Base-by-base conservation (phyloP, 92 coral and sea anemone genomes). In the Bergia sp. region DNA sequence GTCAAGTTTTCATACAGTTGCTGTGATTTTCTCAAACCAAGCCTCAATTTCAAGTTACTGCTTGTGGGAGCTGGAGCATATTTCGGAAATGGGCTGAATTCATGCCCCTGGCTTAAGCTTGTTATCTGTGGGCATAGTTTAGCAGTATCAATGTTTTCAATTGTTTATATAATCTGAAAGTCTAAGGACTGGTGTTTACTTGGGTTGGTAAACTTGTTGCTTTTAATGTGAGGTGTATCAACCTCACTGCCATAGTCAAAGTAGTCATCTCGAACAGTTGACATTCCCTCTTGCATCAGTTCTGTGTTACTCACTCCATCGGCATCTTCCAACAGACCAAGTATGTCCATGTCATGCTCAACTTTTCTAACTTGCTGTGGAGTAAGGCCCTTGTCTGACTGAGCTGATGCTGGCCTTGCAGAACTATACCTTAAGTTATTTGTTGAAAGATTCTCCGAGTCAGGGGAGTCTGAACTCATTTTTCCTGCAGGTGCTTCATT, bases 191-290 rank as follows among this genome's bases (percentile, higher is more conserved):
- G 87, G 9, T 43, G 50, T 44, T 71, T 71, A 71, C 87, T 84
- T 36, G 8, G 87, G 74, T 84, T 73, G 18, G 47, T 66, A 84
- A 69, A 83, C 6, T 67, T 41, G 41, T 83, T 23, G 20, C 87
- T 84, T 23, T 74, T 69, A 43, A 55, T 29, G 13, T 45, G 75
- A 21, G 87, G 64, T 45, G 79, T 69, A 45, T 95, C 96, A 39
- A 90, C 91, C 44, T 95, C 98, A 72, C 94, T 94, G 43, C 98
- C 98, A 95, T 95, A 95, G 82, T 95, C 98, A 92, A 95, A 95
- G 66, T 94, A 95, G 89, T 95, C 92, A 37, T 90, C 94, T 67
- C 98, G 93, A 41, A 95, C 96, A 69, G 98, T 95, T 10, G 95
- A 90, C 85, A 37, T 39, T 58, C 9, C 85, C 40, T 7, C 72